Base-by-base conservation (phyloP, 2,113 vertebrate genomes). In the Heterotilapia buettikoferi region DNA sequence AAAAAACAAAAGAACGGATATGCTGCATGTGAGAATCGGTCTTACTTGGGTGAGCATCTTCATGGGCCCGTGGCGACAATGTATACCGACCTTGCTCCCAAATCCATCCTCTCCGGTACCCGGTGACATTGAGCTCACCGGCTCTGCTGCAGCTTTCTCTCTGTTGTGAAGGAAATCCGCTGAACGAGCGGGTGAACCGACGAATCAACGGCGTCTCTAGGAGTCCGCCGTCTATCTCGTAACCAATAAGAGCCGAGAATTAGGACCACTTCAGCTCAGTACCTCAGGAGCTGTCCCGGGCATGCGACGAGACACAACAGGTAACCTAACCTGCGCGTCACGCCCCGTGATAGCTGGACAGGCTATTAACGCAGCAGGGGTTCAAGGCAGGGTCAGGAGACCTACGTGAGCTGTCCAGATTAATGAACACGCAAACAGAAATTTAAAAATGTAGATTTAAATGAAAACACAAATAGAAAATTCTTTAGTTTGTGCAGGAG, bases 101-200 rank as follows among this genome's bases (percentile, higher is more conserved):
- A 50, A 80, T 16, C 76, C 85, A 89, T 90, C 54, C 31, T 56
- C 33, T n/a, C 52, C 26, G 12, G 21, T 36, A 76, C 14, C 85
- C 63, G 88, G 53, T 93, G 93, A 93, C 93, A 94, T 93, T 95
- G 91, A 80, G 38, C 80, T 6, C 59, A n/a, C 19, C 9, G 81
- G 24, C 9, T 88, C 82, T 61, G 36, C 87, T 6, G 91, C 90
- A 76, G 92, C 81, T 85, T 40, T 68, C 71, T 68, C 53, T 79
- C 81, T 53, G 88, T 88, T 57, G 89, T 56, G 79, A 80, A 83
- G 84, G 54, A 80, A 90, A 91, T 90, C 87, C 33, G 13, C 38
- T 33, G 83, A 82, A 92, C 40, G 21, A 83, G 56, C 92, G 68
- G 86, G 16, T 7, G 33, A 50, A 9, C 2, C 5, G 50, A 47